Percentiles rank a stretch among this genome's conserved stretches.
These are phyloP conservation scores for Aphidius gifuensis DNA, from an alignment of 1,140 invertebrate species.

Conservation along the genomic window DNA sequence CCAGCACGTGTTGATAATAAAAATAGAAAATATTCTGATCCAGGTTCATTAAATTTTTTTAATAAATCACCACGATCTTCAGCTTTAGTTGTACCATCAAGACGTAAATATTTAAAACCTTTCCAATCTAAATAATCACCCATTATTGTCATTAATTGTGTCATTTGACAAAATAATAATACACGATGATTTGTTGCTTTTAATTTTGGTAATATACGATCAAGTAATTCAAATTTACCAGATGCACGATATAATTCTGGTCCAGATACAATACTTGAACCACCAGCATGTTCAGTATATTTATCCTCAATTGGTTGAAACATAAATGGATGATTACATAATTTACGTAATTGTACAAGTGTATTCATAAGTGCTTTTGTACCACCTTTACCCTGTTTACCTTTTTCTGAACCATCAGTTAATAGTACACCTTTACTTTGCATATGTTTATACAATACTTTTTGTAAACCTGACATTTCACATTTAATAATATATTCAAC, in stretches of 20 bases:
- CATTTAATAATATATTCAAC: constrained; percentile 99
- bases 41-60: constrained; percentile 86
- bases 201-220: constrained; percentile 94
- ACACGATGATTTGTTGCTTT: constrained; percentile 88
- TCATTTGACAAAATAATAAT: constrained; percentile 99
- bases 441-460: constrained; percentile 94
- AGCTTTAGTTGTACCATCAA: constrained; percentile 96
- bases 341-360: constrained; percentile 94
- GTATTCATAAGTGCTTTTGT: constrained; percentile 99
- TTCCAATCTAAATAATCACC: constrained; percentile 94
- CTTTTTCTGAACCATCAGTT: constrained; percentile 92
- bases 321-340: constrained; percentile 99
- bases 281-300: constrained; percentile 84
- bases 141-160: constrained; percentile 97
- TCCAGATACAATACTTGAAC: constrained; percentile 66
- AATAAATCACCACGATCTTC: constrained; percentile 94
- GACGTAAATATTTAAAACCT: constrained; percentile 68
- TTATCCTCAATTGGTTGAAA: constrained; percentile 98
- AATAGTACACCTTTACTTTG: constrained; percentile 91
- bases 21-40: constrained; percentile 93
- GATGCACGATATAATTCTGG: constrained; percentile 90
- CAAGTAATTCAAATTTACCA: constrained; percentile 97
- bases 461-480: constrained; percentile 95
- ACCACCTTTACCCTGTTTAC: constrained; percentile 90
- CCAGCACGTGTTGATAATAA: constrained; percentile 94